phyloP scores from a whole-genome alignment of 2,888 invertebrate genomes.

The Drepanosiphum platanoidis region DNA sequence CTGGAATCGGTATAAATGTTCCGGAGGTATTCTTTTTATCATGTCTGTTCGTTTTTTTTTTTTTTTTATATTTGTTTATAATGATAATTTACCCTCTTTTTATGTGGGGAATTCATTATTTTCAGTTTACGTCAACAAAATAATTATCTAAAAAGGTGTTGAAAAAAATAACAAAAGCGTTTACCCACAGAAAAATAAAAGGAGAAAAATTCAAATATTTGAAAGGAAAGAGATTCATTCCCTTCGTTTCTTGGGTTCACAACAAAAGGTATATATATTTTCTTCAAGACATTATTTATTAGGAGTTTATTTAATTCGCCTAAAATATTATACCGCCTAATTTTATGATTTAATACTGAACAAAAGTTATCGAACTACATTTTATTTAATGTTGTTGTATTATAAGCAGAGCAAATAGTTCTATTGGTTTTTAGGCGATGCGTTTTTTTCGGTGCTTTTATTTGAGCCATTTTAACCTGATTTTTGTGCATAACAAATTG shows the following conservation, averaged over 20 bases:
- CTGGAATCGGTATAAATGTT: constrained; percentile 60
- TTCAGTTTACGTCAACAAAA: constrained; percentile 53
- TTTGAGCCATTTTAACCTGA: too few species aligned
- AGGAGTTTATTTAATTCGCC: background rate
- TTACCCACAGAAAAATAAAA: constrained; percentile 39
- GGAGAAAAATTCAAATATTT: constrained; percentile 17
- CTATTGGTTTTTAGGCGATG: too few species aligned
- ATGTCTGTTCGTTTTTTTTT: constrained; percentile 41
- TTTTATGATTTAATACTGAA: background rate
- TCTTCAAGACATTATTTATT: constrained; percentile 13
- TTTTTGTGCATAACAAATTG: too few species aligned
- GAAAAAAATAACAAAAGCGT: constrained; percentile 41
- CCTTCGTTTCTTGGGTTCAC: background rate
- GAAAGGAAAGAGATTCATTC: constrained; percentile 27
- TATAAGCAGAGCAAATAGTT: too few species aligned
- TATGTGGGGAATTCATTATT: constrained; percentile 45
- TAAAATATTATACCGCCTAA: background rate
- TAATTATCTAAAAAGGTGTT: constrained; percentile 55
- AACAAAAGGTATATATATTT: background rate
- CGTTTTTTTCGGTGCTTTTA: too few species aligned
- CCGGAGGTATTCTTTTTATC: constrained; percentile 59
- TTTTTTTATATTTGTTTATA: constrained; percentile 52
- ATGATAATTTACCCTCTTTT: constrained; percentile 60
- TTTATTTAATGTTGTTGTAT: too few species aligned
- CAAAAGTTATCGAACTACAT: background rate